These are phyloP conservation scores for Tribolium madens DNA, from an alignment of 1,140 invertebrate genomes.

Conservation along the genomic window DNA sequence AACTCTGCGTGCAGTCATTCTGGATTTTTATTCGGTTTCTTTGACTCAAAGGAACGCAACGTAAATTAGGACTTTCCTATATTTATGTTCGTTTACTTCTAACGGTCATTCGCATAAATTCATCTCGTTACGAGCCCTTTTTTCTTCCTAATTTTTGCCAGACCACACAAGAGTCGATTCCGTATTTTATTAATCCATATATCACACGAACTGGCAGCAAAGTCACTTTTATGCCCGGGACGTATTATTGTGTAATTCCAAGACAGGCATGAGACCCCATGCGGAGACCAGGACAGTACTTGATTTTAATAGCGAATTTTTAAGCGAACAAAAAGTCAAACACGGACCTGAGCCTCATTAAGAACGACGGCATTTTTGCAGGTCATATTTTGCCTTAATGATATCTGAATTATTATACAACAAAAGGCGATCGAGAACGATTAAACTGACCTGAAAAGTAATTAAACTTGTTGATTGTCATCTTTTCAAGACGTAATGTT, in stretches of 20 bases:
- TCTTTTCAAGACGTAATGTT: slow-evolving; percentile 52
- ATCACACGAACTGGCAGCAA: slow-evolving; percentile 38
- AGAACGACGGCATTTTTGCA: slow-evolving; percentile 26
- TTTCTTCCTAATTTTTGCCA: not conserved
- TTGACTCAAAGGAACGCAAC: slow-evolving; percentile 49
- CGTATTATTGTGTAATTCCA: slow-evolving; percentile 14
- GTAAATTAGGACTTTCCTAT: slow-evolving; percentile 50
- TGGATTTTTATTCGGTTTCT: slow-evolving; percentile 50
- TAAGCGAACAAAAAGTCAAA: not conserved
- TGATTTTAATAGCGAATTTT: slow-evolving; percentile 24
- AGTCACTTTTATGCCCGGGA: slow-evolving; percentile 31
- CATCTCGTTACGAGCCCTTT: not conserved
- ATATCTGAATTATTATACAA: slow-evolving; percentile 50
- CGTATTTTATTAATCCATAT: slow-evolving; percentile 45
- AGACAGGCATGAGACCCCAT: slow-evolving; percentile 26
- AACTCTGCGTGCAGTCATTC: slow-evolving; percentile 50
- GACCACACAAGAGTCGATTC: slow-evolving; percentile 39
- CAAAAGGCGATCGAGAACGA: slow-evolving; percentile 47
- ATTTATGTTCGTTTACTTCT: slow-evolving; percentile 48
- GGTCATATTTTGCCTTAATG: slow-evolving; percentile 47
- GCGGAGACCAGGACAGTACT: slow-evolving; percentile 17
- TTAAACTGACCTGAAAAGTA: slow-evolving; percentile 52
- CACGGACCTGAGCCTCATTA: slow-evolving; percentile 9
- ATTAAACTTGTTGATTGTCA: slow-evolving; percentile 54
- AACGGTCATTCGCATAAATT: slow-evolving; percentile 40